These are phyloP conservation scores for Zaprionus lineosus DNA, from an alignment of 2,888 invertebrate genomes.

Conservation along the genomic window DNA sequence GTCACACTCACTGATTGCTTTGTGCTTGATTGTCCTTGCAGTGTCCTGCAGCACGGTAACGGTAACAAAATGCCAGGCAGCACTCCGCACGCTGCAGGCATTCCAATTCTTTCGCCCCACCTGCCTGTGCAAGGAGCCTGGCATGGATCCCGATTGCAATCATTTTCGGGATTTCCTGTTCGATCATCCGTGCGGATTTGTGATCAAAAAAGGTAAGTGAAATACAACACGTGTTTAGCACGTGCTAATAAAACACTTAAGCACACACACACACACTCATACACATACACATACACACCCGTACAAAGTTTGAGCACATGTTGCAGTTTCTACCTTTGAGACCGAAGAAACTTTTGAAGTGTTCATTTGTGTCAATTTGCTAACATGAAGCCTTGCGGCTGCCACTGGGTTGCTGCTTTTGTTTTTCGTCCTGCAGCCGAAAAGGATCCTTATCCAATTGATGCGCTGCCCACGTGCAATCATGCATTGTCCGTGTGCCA, in stretches of 20 bases:
- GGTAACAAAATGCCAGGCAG: slow-evolving; percentile 96
- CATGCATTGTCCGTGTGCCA: slow-evolving; percentile 94
- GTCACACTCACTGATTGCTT: slow-evolving; percentile 1
- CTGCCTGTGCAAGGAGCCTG: slow-evolving; percentile 94
- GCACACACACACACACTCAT: neutral
- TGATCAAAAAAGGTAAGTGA: slow-evolving; percentile 91
- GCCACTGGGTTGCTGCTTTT: neutral
- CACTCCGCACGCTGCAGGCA: slow-evolving; percentile 93
- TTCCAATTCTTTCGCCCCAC: slow-evolving; percentile 97
- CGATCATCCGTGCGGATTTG: slow-evolving; percentile 96
- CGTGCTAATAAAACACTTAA: neutral
- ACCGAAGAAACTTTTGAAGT: slow-evolving; percentile 3
- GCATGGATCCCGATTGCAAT: slow-evolving; percentile 95
- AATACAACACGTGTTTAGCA: neutral
- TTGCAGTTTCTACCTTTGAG: neutral
- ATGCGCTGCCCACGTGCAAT: slow-evolving; percentile 94
- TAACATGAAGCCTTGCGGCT: neutral
- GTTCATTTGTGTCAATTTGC: slow-evolving; percentile 5
- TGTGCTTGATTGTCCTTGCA: slow-evolving; percentile 83
- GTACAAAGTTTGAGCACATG: neutral
- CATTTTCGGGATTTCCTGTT: slow-evolving; percentile 96
- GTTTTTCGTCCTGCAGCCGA: slow-evolving; percentile 83
- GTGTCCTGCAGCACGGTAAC: slow-evolving; percentile 96
- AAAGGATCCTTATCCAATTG: slow-evolving; percentile 94
- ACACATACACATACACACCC: neutral